Percentiles rank a stretch among this genome's conserved stretches.
Conservation (phyloP, 2,113 vertebrate species). For the Mustela lutreola region DNA sequence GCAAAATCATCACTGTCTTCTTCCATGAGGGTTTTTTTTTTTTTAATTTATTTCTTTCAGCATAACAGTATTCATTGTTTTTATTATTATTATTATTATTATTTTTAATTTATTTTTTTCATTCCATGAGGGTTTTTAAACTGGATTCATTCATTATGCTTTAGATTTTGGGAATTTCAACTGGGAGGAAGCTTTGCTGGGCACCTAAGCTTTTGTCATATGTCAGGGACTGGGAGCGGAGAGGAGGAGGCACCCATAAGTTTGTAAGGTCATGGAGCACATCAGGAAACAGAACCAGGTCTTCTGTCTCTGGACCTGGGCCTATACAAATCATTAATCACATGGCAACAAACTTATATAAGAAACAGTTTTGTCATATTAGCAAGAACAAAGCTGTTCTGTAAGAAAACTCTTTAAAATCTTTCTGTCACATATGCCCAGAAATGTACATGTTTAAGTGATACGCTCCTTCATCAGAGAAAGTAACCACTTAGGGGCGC, state of each 20-base stretch:
- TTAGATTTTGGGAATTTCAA: neutral
- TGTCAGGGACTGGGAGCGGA: accelerated
- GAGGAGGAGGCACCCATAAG: neutral
- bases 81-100: too few species aligned
- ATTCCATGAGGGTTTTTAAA: neutral
- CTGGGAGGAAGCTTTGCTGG: neutral
- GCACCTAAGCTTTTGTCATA: neutral
- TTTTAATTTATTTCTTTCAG: too few species aligned
- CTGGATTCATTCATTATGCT: neutral
- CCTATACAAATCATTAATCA: neutral
- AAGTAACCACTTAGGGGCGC: neutral
- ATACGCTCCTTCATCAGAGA: neutral
- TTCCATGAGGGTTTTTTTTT: neutral
- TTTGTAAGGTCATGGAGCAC: neutral
- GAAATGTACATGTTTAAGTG: neutral
- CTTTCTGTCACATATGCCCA: neutral
- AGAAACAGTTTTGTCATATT: neutral
- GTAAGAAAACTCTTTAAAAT: neutral
- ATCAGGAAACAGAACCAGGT: neutral
- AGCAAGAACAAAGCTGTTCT: neutral
- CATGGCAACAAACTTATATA: neutral
- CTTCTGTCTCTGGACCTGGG: neutral
- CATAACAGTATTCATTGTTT: too few species aligned
- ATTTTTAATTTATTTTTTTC: too few species aligned
- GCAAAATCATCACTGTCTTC: neutral